A percentile compares a stretch with the other conserved stretches of the same genome.
Conservation (phyloP, 2,888 invertebrate species). For the Micropterix aruncella region DNA sequence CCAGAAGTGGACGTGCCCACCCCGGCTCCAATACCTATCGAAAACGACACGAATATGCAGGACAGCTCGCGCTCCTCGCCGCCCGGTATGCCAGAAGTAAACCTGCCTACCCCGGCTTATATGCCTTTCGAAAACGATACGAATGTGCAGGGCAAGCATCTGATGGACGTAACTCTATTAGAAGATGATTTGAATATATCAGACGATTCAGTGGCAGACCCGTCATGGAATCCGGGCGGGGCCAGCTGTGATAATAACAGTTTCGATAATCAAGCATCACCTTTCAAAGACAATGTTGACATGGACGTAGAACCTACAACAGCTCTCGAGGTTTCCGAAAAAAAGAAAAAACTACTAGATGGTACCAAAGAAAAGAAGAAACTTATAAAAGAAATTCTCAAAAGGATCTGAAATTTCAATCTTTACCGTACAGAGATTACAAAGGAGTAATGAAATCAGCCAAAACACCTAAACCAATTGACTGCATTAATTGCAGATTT, state of each 20-base stretch:
- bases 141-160: neutral
- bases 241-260: neutral
- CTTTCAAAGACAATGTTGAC: neutral
- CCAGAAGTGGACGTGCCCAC: too few species aligned
- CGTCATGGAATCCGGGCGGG: neutral
- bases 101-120: too few species aligned
- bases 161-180: neutral
- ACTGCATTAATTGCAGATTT: neutral
- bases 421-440: too few species aligned
- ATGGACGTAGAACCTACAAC: too few species aligned
- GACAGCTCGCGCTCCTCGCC: too few species aligned
- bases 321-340: too few species aligned
- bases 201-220: slow-evolving; percentile 1
- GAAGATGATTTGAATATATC: neutral
- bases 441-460: neutral
- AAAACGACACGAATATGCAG: too few species aligned
- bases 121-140: too few species aligned
- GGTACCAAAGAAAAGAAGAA: neutral
- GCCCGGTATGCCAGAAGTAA: too few species aligned
- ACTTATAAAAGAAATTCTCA: neutral
- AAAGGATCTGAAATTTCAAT: slow-evolving; percentile 1
- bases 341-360: too few species aligned
- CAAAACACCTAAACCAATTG: neutral
- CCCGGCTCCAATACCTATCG: too few species aligned
- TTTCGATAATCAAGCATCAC: neutral